phyloP scores from a whole-genome alignment of 2,113 vertebrate genomes.

The Setophaga petechia region DNA sequence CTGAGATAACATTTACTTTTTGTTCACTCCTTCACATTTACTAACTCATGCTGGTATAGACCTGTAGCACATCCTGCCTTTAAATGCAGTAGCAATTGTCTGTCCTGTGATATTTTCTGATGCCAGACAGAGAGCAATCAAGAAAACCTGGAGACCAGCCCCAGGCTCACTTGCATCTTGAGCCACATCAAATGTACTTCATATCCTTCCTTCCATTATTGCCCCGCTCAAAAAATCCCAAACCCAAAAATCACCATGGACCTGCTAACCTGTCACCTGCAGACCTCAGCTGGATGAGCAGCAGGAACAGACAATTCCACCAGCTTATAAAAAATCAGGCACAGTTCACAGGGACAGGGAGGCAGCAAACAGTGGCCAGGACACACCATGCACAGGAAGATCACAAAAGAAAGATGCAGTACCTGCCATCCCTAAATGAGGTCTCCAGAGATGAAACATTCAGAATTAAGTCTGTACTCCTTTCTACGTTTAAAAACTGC shows the following conservation, averaged over 20 bases:
- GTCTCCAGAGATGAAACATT: not conserved
- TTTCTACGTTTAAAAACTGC: not conserved
- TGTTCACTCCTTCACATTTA: constrained; percentile 7
- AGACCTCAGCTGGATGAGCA: not conserved
- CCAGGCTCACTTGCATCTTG: not conserved
- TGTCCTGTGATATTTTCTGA: not conserved
- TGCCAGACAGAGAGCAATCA: not conserved
- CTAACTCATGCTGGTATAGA: not conserved
- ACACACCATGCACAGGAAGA: not conserved
- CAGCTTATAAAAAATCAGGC: not conserved
- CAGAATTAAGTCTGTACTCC: not conserved
- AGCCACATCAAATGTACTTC: not conserved
- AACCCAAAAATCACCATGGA: not conserved
- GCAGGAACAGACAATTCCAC: not conserved
- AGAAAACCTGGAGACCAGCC: not conserved
- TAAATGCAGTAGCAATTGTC: not conserved
- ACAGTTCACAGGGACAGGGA: accelerated
- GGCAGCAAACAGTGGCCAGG: not conserved
- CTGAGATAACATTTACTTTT: constrained; percentile 28
- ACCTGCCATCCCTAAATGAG: not conserved
- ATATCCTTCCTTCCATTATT: not conserved
- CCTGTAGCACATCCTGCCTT: not conserved
- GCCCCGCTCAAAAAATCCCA: accelerated
- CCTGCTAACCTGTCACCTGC: not conserved
- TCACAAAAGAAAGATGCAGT: not conserved